Evolutionary conservation across 2,888 invertebrate genomes (phyloP).

Genomic region (Eupsilia transversa): DNA sequence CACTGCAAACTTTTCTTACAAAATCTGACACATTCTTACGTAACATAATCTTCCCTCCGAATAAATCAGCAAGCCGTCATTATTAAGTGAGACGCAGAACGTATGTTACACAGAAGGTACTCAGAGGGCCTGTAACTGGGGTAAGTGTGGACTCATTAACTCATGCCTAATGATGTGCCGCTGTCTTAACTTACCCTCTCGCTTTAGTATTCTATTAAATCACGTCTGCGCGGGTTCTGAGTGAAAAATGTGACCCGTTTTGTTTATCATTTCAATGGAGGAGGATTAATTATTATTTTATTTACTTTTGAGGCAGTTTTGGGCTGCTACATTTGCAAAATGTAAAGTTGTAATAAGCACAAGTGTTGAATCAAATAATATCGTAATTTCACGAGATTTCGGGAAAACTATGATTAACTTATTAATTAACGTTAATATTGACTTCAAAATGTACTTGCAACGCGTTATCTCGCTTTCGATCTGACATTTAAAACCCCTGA

Average conservation of each 20-base stretch:
- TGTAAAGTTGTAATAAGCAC: neutral
- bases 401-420: neutral
- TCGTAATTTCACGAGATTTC: neutral
- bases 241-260: conserved; percentile 57
- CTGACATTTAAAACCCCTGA: neutral
- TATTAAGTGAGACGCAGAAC: conserved; percentile 59
- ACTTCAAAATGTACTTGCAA: neutral
- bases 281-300: conserved; percentile 32
- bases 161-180: conserved; percentile 80
- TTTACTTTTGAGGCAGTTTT: conserved; percentile 11
- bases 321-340: neutral
- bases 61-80: conserved; percentile 46
- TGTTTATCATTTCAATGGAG: conserved; percentile 41
- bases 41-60: conserved; percentile 11
- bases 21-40: conserved; percentile 26
- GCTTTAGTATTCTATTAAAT: conserved; percentile 76
- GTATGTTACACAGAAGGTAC: conserved; percentile 55
- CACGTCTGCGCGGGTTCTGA: conserved; percentile 61
- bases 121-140: conserved; percentile 63
- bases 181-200: conserved; percentile 70
- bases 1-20: neutral
- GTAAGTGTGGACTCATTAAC: conserved; percentile 78
- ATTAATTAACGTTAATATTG: neutral
- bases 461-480: neutral
- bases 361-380: neutral